Base-by-base conservation (phyloP, 2,888 invertebrate genomes). In the Tachina fera region DNA sequence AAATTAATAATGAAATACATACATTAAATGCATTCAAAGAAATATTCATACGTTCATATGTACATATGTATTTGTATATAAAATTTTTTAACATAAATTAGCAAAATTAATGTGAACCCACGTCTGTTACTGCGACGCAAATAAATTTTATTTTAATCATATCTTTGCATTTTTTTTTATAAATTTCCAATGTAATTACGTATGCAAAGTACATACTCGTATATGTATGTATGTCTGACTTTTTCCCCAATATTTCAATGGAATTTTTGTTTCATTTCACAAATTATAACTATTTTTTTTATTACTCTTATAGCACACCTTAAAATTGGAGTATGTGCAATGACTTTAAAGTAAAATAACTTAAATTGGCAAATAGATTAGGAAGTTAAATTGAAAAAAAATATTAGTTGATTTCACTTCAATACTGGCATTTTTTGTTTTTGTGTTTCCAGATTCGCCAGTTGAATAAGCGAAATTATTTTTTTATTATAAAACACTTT, bases 101-200 rank as follows among this genome's bases (percentile, higher is more conserved):
- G 76, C 76, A 76, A 71, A 72, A 80, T 80, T 76, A 84, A 80
- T 31, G 65, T 53, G 51, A 45, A 72, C 61, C 71, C 84, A 84
- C 84, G 84, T 80, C 60, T 68, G 10, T 60, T 19, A 49, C 16
- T 68, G 13, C 43, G 22, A 11, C 13, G 70, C 31, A 45, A 68
- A 43, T 39, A n/a, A n/a, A 9, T 53, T 70, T 68, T 56, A 8
- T 70, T 61, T 51, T 45, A n/a, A n/a, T n/a, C n/a, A n/a, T n/a
- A 49, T 39, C 4, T 22, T 22, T 11, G 6, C 1, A n/a, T 22
- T 68, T 68, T 51, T 49, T 68, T 61, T 70, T 51, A 22, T 79
- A 47, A 47, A 19, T 70, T 31, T 58, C 5, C 65, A 56, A 61
- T 68, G 19, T 19, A 72, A 79, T 65, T 65, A 10, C 19, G 51